A percentile compares a stretch with the other conserved stretches of the same genome.
Evolutionary conservation across 2,797 vertebrate genomes (phyloP).

Genomic region (Astyanax mexicanus): DNA sequence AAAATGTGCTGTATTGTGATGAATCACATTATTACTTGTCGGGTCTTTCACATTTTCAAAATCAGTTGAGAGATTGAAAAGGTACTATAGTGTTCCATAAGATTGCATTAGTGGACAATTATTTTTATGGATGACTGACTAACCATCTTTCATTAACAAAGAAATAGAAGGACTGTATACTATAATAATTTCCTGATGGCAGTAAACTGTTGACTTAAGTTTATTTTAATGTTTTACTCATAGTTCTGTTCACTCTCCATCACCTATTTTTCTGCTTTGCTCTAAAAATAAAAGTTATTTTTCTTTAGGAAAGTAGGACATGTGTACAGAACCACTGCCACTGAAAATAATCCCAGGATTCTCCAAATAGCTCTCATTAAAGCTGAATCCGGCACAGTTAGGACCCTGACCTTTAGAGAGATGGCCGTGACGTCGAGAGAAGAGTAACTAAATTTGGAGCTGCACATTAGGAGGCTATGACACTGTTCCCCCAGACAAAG

Average conservation of each 20-base stretch:
- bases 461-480: conserved; percentile 39
- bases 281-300: background rate
- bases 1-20: no score
- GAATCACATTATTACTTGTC: no score
- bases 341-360: background rate
- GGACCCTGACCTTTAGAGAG: conserved; percentile 9
- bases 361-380: background rate
- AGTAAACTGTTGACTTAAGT: no score
- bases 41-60: no score
- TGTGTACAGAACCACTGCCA: background rate
- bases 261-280: background rate
- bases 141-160: no score
- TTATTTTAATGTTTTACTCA: background rate
- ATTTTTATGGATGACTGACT: no score
- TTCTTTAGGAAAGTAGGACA: background rate
- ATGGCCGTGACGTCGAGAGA: conserved; percentile 14
- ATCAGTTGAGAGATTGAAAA: no score
- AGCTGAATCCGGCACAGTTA: conserved; percentile 2
- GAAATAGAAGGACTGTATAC: no score
- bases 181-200: no score
- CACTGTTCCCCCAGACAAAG: conserved; percentile 26
- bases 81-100: no score
- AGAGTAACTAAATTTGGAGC: conserved; percentile 42
- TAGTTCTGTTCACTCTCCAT: background rate
- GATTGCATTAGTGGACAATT: no score